Evolutionary conservation across 2,888 invertebrate species (phyloP).

Genomic region (Gisinianus flammeolus): DNA sequence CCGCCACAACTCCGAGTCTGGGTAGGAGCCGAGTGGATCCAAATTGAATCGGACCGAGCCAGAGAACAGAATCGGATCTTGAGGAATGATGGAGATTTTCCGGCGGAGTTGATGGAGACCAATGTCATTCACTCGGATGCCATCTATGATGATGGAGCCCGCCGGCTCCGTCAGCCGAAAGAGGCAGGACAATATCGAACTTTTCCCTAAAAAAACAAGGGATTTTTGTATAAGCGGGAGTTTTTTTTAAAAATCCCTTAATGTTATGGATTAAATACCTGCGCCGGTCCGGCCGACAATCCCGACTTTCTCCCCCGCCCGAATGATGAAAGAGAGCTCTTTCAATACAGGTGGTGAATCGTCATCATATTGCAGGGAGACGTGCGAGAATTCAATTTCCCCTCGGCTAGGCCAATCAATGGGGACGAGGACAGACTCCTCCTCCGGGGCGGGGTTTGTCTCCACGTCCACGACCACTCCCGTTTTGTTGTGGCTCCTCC

Average conservation of each 20-base stretch:
- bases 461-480: too few species aligned
- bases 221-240: too few species aligned
- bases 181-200: conserved; percentile 82
- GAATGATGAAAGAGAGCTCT: conserved; percentile 15
- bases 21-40: conserved; percentile 45
- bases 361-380: conserved; percentile 29
- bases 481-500: conserved; percentile 46
- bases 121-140: conserved; percentile 66
- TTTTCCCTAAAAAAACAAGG: conserved; percentile 75
- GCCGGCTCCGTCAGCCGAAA: conserved; percentile 90
- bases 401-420: conserved; percentile 42
- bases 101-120: conserved; percentile 54
- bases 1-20: conserved; percentile 42
- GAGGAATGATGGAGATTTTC: not conserved
- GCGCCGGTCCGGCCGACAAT: too few species aligned
- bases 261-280: conserved; percentile 9
- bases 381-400: conserved; percentile 2
- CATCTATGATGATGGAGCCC: conserved; percentile 84
- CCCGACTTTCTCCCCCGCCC: conserved; percentile 61
- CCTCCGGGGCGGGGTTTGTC: conserved; percentile 37
- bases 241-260: not conserved
- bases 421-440: too few species aligned
- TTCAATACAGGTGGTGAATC: conserved; percentile 55
- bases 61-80: conserved; percentile 62
- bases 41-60: conserved; percentile 46